phyloP scores from a whole-genome alignment of 1,140 invertebrate species.

The Fopius arisanus region DNA sequence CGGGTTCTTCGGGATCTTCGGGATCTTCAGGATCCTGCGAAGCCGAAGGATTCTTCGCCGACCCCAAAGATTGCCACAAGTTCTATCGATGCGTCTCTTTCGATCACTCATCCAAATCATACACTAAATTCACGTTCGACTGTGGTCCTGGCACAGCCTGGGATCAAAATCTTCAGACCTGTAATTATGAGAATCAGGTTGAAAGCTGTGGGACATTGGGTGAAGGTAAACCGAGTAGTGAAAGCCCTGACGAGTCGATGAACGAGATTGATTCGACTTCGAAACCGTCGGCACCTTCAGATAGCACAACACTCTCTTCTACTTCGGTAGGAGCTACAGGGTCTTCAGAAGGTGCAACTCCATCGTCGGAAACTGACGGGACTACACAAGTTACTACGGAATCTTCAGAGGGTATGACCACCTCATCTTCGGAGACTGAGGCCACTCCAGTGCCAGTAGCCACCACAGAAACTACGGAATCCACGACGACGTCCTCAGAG shows the following conservation, averaged over 20 bases:
- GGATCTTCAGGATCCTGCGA: constrained; percentile 49
- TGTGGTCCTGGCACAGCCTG: constrained; percentile 62
- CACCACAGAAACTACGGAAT: background rate
- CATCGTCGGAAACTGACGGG: background rate
- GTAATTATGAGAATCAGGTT: constrained; percentile 29
- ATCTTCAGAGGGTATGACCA: background rate
- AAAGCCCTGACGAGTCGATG: background rate
- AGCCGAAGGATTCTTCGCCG: constrained; percentile 70
- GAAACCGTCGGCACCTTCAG: background rate
- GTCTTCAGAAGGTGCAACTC: background rate
- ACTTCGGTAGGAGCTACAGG: background rate
- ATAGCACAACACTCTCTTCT: background rate
- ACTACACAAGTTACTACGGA: background rate
- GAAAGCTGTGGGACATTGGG: background rate
- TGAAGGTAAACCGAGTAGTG: background rate
- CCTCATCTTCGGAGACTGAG: background rate
- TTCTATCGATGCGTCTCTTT: constrained; percentile 67
- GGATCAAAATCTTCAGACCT: constrained; percentile 60
- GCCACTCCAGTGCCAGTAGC: background rate
- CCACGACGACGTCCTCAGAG: too few relatives aligned
- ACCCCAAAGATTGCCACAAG: constrained; percentile 66
- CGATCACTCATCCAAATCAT: constrained; percentile 55
- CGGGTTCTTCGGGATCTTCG: constrained; percentile 36
- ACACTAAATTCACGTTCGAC: constrained; percentile 54
- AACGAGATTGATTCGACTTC: background rate